phyloP scores from a whole-genome alignment of 1,140 invertebrate genomes.

The Gyrodactylus salaris region DNA sequence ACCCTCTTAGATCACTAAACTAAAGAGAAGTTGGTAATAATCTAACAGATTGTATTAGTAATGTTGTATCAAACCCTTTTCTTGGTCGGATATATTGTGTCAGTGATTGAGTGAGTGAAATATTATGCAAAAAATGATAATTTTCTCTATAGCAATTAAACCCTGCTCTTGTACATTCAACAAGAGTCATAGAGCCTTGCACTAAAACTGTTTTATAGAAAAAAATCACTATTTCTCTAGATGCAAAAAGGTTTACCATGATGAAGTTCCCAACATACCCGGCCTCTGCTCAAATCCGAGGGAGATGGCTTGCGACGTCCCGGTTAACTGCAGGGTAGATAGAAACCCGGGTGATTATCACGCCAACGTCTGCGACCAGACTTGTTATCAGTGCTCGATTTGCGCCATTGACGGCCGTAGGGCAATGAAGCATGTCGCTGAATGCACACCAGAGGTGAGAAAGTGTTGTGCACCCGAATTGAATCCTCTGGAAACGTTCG shows the following conservation, averaged over 20 bases:
- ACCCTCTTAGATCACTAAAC: too few species aligned
- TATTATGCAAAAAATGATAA: too few species aligned
- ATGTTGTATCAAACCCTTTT: too few species aligned
- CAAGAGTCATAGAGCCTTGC: too few species aligned
- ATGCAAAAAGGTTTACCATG: not conserved
- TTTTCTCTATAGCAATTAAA: too few species aligned
- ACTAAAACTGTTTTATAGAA: too few species aligned
- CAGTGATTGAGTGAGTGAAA: too few species aligned
- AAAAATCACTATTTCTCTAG: too few species aligned
- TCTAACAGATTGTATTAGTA: too few species aligned
- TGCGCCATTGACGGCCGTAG: not conserved
- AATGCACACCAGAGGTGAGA: not conserved
- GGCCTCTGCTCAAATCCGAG: not conserved
- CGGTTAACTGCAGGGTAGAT: not conserved
- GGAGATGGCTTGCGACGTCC: not conserved
- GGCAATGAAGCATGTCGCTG: not conserved
- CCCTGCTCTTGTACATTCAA: too few species aligned
- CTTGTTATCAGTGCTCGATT: not conserved
- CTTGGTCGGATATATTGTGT: too few species aligned
- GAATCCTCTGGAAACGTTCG: not conserved
- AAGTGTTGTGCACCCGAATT: not conserved
- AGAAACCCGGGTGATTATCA: not conserved
- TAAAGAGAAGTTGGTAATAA: too few species aligned
- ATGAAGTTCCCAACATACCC: not conserved
- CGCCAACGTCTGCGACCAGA: not conserved